Conservation (phyloP, 2,113 vertebrate species). For the Peromyscus maniculatus region DNA sequence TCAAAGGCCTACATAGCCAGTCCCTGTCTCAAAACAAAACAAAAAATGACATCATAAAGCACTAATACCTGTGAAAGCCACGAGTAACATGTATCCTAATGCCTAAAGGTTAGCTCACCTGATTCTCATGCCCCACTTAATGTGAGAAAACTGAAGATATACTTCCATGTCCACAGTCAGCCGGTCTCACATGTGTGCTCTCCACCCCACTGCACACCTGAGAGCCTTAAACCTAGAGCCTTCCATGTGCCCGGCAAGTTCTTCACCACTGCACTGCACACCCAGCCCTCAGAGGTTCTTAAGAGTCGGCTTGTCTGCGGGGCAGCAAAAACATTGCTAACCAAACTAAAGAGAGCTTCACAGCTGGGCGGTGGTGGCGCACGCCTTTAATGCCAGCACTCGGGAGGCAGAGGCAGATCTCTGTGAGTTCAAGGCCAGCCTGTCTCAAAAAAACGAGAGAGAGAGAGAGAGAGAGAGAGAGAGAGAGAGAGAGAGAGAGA, state of each 20-base stretch:
- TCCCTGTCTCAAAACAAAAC: neutral
- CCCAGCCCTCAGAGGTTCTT: neutral
- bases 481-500: no score
- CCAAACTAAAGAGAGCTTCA: neutral
- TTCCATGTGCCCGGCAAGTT: neutral
- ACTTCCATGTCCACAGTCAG: neutral
- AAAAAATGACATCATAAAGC: neutral
- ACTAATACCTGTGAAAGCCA: neutral
- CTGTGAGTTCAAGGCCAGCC: no score
- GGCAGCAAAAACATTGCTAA: neutral
- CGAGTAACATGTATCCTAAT: neutral
- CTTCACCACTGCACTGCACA: no score
- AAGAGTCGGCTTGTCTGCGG: neutral
- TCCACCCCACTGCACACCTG: neutral
- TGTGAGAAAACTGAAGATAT: neutral
- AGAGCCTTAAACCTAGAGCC: no score
- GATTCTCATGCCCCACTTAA: neutral
- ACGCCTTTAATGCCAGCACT: no score
- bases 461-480: no score
- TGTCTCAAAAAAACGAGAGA: no score
- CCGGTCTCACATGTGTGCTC: constrained; percentile 38
- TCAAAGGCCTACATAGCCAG: neutral
- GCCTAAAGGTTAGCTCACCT: constrained; percentile 5
- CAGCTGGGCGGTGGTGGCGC: no score
- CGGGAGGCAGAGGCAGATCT: no score